These are phyloP conservation scores for Embidobia sp. DNA, from an alignment of 2,888 invertebrate species.

Conservation along the genomic window DNA sequence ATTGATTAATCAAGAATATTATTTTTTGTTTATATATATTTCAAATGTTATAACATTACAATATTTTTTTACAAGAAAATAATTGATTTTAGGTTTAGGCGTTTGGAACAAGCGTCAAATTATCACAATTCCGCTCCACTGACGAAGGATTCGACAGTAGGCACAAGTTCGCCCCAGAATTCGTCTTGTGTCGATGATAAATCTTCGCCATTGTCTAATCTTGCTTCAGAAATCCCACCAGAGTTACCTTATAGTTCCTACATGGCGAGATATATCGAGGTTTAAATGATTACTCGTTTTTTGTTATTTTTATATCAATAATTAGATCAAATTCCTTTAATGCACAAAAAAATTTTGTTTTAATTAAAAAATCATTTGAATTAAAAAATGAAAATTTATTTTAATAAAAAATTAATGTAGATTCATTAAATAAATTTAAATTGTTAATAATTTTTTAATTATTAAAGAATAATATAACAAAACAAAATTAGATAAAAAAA, in stretches of 20 bases:
- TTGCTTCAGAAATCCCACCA: slow-evolving; percentile 70
- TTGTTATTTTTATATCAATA: too few relatives aligned
- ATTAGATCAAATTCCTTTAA: slow-evolving; percentile 36
- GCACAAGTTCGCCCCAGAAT: slow-evolving; percentile 61
- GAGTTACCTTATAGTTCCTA: slow-evolving; percentile 76
- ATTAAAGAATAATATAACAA: too few relatives aligned
- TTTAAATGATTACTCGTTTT: slow-evolving; percentile 43
- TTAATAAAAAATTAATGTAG: too few relatives aligned
- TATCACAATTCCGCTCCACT: slow-evolving; percentile 72
- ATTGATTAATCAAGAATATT: background rate
- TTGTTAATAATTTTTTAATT: too few relatives aligned
- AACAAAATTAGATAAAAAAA: too few relatives aligned
- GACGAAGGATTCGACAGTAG: slow-evolving; percentile 69
- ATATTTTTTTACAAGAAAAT: background rate
- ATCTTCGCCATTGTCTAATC: slow-evolving; percentile 65
- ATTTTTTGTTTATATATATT: background rate
- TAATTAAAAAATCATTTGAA: too few relatives aligned
- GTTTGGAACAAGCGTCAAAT: slow-evolving; percentile 82
- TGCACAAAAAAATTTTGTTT: background rate
- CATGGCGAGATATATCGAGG: slow-evolving; percentile 76
- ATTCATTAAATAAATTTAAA: too few relatives aligned
- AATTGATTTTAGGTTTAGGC: slow-evolving; percentile 82
- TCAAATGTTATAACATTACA: too few relatives aligned
- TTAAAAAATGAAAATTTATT: too few relatives aligned
- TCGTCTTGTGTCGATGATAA: slow-evolving; percentile 72